Evolutionary conservation across 2,797 vertebrate genomes (phyloP).

Genomic region (Mormyrops attenuatus): DNA sequence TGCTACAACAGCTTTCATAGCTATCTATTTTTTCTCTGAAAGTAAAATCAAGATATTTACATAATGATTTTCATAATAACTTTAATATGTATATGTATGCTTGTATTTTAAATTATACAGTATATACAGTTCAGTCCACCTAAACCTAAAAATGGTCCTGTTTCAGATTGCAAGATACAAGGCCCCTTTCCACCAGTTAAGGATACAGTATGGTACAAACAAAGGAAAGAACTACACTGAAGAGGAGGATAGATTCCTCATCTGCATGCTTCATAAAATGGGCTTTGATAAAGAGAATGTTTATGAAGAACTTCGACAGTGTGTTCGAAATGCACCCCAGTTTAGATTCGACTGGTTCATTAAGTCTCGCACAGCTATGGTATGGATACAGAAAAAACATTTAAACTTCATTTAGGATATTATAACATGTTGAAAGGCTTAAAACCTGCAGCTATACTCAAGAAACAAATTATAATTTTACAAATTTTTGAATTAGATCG

Average conservation of each 20-base stretch:
- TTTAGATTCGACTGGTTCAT: conserved; percentile 86
- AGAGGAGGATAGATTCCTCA: conserved; percentile 78
- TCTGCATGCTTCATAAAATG: conserved; percentile 85
- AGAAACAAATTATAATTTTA: not conserved
- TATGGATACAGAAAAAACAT: conserved; percentile 34
- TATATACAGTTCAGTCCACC: conserved; percentile 11
- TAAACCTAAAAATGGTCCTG: not conserved
- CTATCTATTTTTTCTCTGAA: not conserved
- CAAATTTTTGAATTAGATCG: not conserved
- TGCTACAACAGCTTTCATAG: not conserved
- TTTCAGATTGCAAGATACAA: conserved; percentile 78
- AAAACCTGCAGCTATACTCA: not conserved
- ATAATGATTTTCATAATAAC: not conserved
- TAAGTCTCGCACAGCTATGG: conserved; percentile 82
- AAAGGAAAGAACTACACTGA: conserved; percentile 84
- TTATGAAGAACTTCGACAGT: conserved; percentile 79
- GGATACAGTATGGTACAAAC: conserved; percentile 80
- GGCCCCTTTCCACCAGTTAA: conserved; percentile 78
- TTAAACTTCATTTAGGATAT: not conserved
- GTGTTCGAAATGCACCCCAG: conserved; percentile 77
- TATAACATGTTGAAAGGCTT: not conserved
- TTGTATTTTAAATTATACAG: not conserved
- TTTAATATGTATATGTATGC: not conserved
- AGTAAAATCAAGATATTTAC: not conserved
- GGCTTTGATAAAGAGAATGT: conserved; percentile 82